These are phyloP conservation scores for Tenualosa thibaudeaui DNA, from an alignment of 2,797 vertebrate genomes.

Conservation along the genomic window DNA sequence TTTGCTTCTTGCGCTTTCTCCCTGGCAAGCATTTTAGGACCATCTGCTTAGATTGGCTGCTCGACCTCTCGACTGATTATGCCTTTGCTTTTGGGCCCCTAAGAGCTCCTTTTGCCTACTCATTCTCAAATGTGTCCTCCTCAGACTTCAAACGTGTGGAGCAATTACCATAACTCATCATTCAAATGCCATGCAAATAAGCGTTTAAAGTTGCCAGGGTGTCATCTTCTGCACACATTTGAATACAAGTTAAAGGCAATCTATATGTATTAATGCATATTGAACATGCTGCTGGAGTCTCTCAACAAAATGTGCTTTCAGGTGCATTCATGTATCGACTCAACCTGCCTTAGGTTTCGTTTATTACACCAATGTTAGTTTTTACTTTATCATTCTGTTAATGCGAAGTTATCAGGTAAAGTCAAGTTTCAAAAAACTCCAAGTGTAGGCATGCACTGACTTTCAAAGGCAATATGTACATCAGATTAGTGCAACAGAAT, in stretches of 20 bases:
- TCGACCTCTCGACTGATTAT: constrained; percentile 56
- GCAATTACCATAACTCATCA: constrained; percentile 56
- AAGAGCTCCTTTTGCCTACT: constrained; percentile 35
- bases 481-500: background rate
- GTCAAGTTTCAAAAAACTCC: background rate
- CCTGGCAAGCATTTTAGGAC: constrained; percentile 55
- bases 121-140: constrained; percentile 39
- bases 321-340: background rate
- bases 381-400: background rate
- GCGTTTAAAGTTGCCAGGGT: constrained; percentile 37
- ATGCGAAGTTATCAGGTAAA: background rate
- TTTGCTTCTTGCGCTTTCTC: constrained; percentile 44
- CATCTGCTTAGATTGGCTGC: constrained; percentile 66
- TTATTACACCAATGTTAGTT: background rate
- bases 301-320: background rate
- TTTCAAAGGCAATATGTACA: background rate
- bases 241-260: constrained; percentile 34
- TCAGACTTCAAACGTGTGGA: constrained; percentile 48
- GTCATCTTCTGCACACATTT: constrained; percentile 38
- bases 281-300: constrained; percentile 13
- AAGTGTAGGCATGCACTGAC: background rate
- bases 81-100: constrained; percentile 52
- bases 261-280: constrained; percentile 38
- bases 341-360: background rate
- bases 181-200: constrained; percentile 56